phyloP scores from a whole-genome alignment of 2,797 vertebrate genomes.

The Cryptoblepharus egeriae region DNA sequence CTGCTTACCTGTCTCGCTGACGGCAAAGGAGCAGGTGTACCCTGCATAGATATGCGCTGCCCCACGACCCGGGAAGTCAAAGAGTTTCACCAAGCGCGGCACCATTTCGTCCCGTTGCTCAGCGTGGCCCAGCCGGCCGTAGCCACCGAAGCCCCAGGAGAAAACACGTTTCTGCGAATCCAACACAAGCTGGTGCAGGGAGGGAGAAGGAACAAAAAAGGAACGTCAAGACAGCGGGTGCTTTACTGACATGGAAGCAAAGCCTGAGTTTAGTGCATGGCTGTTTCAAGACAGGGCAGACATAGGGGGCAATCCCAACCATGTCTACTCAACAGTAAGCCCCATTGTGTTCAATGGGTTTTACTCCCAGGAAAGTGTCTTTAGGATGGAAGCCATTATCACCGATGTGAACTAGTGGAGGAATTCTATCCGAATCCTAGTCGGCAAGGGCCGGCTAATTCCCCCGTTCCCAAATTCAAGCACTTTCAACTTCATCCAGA shows the following conservation, averaged over 20 bases:
- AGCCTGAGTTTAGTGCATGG: background rate
- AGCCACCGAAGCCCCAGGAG: slow-evolving; percentile 96
- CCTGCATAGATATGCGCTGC: slow-evolving; percentile 89
- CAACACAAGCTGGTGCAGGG: slow-evolving; percentile 86
- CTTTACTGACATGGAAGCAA: background rate
- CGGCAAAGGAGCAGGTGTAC: slow-evolving; percentile 93
- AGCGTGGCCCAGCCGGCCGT: slow-evolving; percentile 92
- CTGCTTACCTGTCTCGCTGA: slow-evolving; percentile 89
- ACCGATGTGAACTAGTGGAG: too few relatives aligned
- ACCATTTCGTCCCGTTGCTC: slow-evolving; percentile 99
- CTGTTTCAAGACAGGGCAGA: background rate
- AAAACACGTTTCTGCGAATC: slow-evolving; percentile 97
- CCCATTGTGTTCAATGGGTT: too few relatives aligned
- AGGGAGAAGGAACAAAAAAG: background rate
- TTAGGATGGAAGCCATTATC: too few relatives aligned
- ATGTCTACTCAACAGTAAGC: too few relatives aligned
- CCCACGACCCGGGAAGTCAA: slow-evolving; percentile 94
- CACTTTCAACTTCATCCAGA: background rate
- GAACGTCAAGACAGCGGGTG: background rate
- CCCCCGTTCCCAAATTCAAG: background rate
- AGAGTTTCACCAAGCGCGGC: slow-evolving; percentile 92
- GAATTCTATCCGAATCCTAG: too few relatives aligned
- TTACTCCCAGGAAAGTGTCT: too few relatives aligned
- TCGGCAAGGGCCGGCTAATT: background rate
- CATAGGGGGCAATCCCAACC: too few relatives aligned